Evolutionary conservation across 2,888 invertebrate species (phyloP), one percentile per base, ranked within the genome.

Genomic region (Laspeyria flexula): DNA sequence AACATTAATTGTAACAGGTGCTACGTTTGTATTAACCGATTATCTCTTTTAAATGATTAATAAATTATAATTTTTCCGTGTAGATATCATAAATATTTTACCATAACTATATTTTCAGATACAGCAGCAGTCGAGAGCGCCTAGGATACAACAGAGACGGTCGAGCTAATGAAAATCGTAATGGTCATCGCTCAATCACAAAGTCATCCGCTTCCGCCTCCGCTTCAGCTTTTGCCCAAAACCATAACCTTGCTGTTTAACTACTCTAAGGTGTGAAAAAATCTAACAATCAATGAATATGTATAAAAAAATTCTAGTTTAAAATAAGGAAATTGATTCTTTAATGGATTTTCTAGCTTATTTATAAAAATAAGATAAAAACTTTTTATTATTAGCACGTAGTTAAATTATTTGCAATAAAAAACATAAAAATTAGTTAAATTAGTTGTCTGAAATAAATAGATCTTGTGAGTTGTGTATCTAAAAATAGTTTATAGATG

Each of bases 121-220:
- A 15, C 55, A 71, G 74, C 16, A 73, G 69, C 21, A 80, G 81
- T 42, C 79, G 71, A 1, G 85, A 84, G 40, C 44, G 82, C 33
- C 43, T 71, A 9, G 58, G 64, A 1, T 80, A 72, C 61, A 76
- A 71, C 30, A 70, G 74, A 49, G 72, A 78, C 4, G 68, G 72
- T 5, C 67, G 72, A 21, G 56, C 59, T 9, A 69, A 67, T 21
- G 73, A 76, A 3, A 63, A 67, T 10, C 63, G 54, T 6, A 69
- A 63, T 15, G 71, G 72, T 0, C 64, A 73, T 6, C 76, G 75
- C 33, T 71, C 71, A 10, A 75, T 68, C 58, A 67, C 65, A 25
- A 80, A 73, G 34, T 53, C 85, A 0, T 72, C 79, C 44, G 79
- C 83, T 6, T 63, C 75, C 59, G 75, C 79, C 0, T 57, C 74